Percentiles rank a stretch among this genome's conserved stretches.
phyloP scores from a whole-genome alignment of 2,113 vertebrate genomes.

The Archocentrus centrarchus region DNA sequence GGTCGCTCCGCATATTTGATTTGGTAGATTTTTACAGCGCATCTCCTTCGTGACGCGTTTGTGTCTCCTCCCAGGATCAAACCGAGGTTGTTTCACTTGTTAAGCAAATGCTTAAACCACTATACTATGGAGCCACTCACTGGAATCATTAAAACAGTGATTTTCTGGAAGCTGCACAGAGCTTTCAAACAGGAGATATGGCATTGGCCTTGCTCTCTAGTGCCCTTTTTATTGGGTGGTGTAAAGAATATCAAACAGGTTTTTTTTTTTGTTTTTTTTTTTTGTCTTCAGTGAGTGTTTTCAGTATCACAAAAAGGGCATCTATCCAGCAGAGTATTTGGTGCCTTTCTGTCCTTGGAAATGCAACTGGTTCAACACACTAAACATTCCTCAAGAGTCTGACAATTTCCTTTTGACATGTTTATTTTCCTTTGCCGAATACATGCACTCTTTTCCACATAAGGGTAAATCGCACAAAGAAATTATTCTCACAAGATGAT shows the following conservation, averaged over 20 bases:
- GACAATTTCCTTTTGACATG: not conserved
- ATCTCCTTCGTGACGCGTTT: no score
- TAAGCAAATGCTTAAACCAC: not conserved
- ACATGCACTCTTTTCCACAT: not conserved
- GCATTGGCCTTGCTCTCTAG: not conserved
- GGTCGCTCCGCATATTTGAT: no score
- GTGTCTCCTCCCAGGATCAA: not conserved
- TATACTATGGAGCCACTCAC: accelerated
- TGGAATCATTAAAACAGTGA: not conserved
- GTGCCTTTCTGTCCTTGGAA: not conserved
- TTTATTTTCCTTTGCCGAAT: not conserved
- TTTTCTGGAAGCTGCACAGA: not conserved
- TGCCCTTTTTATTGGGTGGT: not conserved
- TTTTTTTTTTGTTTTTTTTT: no score
- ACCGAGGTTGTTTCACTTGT: not conserved
- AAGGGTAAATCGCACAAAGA: not conserved
- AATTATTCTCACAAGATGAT: not conserved
- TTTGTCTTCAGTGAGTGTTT: no score
- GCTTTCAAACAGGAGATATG: not conserved
- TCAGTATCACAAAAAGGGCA: no score
- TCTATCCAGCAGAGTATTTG: not conserved
- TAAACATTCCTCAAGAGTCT: not conserved
- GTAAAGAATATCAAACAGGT: not conserved
- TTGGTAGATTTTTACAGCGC: no score
- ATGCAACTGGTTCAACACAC: not conserved